These are phyloP conservation scores for Cladorhizidae sp. DNA, from an alignment of 37 sponge, comb jelly and placozoan species.

Conservation along the genomic window DNA sequence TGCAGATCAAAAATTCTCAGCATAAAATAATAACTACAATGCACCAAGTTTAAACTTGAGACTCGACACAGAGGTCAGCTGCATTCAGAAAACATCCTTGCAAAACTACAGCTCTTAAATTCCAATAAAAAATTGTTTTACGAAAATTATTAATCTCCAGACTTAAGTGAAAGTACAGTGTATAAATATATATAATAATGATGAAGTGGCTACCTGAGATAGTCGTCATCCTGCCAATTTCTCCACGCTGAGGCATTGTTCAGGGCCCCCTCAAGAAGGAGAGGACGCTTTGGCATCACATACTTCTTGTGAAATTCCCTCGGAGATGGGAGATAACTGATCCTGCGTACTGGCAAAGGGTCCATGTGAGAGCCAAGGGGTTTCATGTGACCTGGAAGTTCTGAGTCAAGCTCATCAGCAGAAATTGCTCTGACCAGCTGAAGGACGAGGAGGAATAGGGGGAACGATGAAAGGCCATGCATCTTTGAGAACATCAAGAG, in stretches of 20 bases:
- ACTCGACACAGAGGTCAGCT: too few species aligned
- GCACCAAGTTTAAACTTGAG: too few species aligned
- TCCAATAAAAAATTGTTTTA: too few species aligned
- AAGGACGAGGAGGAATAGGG: not conserved
- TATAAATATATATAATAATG: too few species aligned
- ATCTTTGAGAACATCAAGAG: too few species aligned
- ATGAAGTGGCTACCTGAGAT: conserved; percentile 55
- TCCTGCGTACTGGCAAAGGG: conserved; percentile 36
- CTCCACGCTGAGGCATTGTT: not conserved
- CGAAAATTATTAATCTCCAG: too few species aligned
- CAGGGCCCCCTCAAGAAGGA: conserved; percentile 50
- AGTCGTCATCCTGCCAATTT: conserved; percentile 72
- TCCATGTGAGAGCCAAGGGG: conserved; percentile 79
- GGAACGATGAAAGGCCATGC: too few species aligned
- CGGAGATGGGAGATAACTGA: conserved; percentile 33
- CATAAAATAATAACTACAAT: too few species aligned
- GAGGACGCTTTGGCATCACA: conserved; percentile 35
- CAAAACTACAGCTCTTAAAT: too few species aligned
- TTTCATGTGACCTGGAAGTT: conserved; percentile 72
- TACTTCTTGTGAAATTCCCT: conserved; percentile 52
- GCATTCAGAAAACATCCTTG: too few species aligned
- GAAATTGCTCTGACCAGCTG: not conserved
- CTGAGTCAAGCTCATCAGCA: not conserved
- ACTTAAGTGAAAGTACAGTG: too few species aligned
- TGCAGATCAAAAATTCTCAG: too few species aligned